Percentiles rank a stretch among this genome's conserved stretches.
Conservation (phyloP, 2,888 invertebrate species). For the Tetragonisca angustula region DNA sequence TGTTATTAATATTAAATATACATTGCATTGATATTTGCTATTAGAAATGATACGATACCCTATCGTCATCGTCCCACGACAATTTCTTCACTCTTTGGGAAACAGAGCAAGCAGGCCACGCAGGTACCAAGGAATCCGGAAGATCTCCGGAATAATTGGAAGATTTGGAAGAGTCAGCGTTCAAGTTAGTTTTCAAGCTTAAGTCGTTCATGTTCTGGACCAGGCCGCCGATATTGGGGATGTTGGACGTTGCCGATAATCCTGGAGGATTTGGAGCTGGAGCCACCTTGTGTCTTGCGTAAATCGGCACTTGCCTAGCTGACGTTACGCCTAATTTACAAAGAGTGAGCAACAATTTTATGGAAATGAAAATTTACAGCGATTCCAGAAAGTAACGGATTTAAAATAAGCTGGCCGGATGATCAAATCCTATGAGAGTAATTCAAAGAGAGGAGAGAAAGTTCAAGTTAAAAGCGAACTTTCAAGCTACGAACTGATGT, state of each 20-base stretch:
- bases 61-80: constrained; percentile 89
- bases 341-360: background rate
- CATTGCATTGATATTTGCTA: background rate
- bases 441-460: no score
- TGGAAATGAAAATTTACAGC: background rate
- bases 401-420: background rate
- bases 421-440: no score
- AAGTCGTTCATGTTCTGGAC: constrained; percentile 83
- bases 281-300: constrained; percentile 79
- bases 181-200: constrained; percentile 78
- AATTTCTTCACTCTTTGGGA: constrained; percentile 91
- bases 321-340: constrained; percentile 73
- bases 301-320: constrained; percentile 76
- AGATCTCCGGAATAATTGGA: constrained; percentile 81
- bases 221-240: constrained; percentile 80
- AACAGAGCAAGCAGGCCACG: constrained; percentile 89
- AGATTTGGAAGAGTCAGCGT: constrained; percentile 77
- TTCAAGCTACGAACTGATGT: no score
- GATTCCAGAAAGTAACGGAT: background rate
- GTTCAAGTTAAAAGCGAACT: no score
- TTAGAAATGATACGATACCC: constrained; percentile 64
- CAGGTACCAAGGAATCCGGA: constrained; percentile 80
- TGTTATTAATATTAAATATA: no score
- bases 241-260: constrained; percentile 80
- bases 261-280: constrained; percentile 79